A percentile compares a stretch with the other conserved stretches of the same genome.
Evolutionary conservation across 2,113 vertebrate genomes (phyloP).

Genomic region (Corythornis vintsioides): DNA sequence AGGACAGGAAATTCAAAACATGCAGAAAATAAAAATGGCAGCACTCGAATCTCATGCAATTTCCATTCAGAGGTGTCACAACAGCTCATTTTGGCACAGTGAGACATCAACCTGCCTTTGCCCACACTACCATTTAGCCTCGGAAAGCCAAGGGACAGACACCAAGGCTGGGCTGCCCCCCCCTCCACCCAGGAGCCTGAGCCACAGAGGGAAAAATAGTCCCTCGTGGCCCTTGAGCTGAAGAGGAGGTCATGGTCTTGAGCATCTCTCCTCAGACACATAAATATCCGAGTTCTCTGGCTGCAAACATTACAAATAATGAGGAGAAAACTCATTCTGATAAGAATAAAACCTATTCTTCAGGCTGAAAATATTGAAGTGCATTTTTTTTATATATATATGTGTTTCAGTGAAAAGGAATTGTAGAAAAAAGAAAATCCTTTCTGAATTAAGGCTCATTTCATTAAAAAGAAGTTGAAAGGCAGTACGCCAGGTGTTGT

Average conservation of each 20-base stretch:
- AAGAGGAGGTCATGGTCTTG: fast-evolving
- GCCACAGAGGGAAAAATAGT: background rate
- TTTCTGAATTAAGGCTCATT: slow-evolving; percentile 52
- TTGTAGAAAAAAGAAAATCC: background rate
- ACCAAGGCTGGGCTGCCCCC: background rate
- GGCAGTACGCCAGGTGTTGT: slow-evolving; percentile 24
- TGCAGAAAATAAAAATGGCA: fast-evolving
- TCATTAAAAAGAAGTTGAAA: background rate
- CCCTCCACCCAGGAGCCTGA: background rate
- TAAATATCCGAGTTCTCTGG: background rate
- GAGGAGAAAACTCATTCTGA: background rate
- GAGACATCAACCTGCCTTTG: background rate
- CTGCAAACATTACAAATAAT: background rate
- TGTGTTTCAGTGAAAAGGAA: background rate
- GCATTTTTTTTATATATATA: background rate
- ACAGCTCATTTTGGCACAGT: background rate
- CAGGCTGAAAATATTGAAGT: background rate
- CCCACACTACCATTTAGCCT: background rate
- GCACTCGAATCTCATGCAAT: background rate
- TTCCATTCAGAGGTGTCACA: background rate
- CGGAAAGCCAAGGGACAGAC: background rate
- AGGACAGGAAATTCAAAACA: background rate
- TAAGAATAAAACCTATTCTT: background rate
- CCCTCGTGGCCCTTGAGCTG: background rate
- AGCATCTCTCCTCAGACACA: background rate